Evolutionary conservation across 2,113 vertebrate species (phyloP).

Genomic region (Columbina picui): DNA sequence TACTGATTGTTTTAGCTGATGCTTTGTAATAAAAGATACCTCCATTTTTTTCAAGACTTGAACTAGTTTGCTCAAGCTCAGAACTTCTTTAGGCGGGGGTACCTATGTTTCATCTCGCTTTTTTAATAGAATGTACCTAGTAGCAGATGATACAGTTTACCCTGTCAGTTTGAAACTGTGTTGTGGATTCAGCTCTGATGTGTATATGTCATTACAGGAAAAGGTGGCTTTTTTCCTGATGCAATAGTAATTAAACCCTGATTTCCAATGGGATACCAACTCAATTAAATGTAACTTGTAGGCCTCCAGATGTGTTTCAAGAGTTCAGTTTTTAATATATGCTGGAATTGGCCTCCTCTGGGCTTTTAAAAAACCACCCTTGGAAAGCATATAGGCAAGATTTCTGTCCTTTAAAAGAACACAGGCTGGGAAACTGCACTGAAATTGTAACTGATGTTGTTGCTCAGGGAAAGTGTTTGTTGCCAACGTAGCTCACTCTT

Average conservation of each 20-base stretch:
- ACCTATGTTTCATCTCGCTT: background rate
- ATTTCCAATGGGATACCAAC: background rate
- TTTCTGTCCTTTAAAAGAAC: background rate
- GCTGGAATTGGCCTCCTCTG: background rate
- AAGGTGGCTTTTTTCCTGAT: background rate
- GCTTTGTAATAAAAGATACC: background rate
- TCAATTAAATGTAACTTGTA: background rate
- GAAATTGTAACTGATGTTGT: background rate
- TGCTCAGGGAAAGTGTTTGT: background rate
- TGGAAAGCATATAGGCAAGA: background rate
- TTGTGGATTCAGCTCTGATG: background rate
- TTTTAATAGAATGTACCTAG: background rate
- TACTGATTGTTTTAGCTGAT: conserved; percentile 1
- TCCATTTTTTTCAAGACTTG: background rate
- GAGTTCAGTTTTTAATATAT: background rate
- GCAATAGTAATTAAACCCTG: background rate
- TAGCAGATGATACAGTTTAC: background rate
- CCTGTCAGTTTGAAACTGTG: background rate
- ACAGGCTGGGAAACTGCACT: background rate
- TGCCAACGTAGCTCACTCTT: background rate
- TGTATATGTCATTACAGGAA: background rate
- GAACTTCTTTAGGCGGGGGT: background rate
- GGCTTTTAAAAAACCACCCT: background rate
- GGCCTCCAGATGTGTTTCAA: background rate
- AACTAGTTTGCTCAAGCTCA: background rate